Conservation (phyloP, 2,113 vertebrate species). For the Paramormyrops kingsleyae region DNA sequence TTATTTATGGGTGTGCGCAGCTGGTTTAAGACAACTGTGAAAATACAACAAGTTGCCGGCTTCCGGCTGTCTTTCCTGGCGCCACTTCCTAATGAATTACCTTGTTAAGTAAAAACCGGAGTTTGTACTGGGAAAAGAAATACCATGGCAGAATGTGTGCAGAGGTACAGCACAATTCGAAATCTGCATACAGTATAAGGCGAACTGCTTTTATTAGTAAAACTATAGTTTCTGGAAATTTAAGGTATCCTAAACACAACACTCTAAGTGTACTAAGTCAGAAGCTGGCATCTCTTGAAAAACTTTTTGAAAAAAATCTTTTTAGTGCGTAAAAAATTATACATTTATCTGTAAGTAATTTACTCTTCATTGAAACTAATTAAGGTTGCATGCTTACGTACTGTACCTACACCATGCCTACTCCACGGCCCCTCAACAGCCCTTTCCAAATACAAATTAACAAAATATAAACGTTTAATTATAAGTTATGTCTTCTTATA, state of each 20-base stretch:
- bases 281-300: neutral
- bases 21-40: conserved; percentile 45
- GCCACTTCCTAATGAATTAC: conserved; percentile 34
- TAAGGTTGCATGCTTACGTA: neutral
- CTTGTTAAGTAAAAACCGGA: conserved; percentile 17
- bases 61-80: conserved; percentile 43
- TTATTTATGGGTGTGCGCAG: conserved; percentile 48
- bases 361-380: neutral
- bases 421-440: neutral
- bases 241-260: neutral
- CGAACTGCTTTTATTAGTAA: neutral
- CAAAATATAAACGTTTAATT: neutral
- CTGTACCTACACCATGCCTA: neutral
- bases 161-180: neutral
- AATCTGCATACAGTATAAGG: neutral
- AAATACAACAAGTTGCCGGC: conserved; percentile 24
- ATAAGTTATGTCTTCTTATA: neutral
- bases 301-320: neutral
- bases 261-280: neutral
- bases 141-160: neutral
- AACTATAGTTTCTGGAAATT: neutral
- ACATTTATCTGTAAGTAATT: neutral
- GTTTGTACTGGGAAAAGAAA: neutral
- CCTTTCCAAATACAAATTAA: neutral
- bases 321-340: neutral